These are phyloP conservation scores for Lynx canadensis DNA, from an alignment of 2,113 vertebrate genomes.

Conservation along the genomic window DNA sequence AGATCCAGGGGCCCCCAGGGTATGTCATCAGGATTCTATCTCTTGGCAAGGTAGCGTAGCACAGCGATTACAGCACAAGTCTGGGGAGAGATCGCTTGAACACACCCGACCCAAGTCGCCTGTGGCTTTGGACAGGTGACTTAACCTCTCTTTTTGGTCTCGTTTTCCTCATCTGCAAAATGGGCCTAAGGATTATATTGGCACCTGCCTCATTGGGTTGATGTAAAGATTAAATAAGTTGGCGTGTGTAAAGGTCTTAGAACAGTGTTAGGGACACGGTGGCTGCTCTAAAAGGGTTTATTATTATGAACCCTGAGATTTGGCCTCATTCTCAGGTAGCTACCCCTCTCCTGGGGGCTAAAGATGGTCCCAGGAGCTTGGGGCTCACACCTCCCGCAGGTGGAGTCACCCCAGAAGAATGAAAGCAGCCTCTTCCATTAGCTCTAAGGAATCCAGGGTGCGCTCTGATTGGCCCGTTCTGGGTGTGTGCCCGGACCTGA, in stretches of 20 bases:
- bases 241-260: not conserved
- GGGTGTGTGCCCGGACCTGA: not conserved
- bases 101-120: not conserved
- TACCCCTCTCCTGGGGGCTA: not conserved
- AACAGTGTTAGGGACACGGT: not conserved
- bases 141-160: not conserved
- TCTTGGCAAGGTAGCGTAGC: not conserved
- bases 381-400: not conserved
- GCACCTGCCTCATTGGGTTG: not conserved
- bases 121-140: not conserved
- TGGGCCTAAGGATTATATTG: not conserved
- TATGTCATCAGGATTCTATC: not conserved
- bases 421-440: not conserved
- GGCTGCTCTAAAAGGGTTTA: not conserved
- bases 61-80: not conserved
- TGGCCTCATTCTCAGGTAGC: not conserved
- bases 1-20: not conserved
- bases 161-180: conserved; percentile 3
- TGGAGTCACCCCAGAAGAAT: not conserved
- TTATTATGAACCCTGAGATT: not conserved
- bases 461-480: not conserved
- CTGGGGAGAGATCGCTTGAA: not conserved
- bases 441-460: not conserved
- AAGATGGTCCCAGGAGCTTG: not conserved
- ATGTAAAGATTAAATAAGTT: not conserved